Percentiles rank a stretch among this genome's conserved stretches.
phyloP scores from a whole-genome alignment of 2,113 vertebrate genomes.

The Capreolus pygargus region DNA sequence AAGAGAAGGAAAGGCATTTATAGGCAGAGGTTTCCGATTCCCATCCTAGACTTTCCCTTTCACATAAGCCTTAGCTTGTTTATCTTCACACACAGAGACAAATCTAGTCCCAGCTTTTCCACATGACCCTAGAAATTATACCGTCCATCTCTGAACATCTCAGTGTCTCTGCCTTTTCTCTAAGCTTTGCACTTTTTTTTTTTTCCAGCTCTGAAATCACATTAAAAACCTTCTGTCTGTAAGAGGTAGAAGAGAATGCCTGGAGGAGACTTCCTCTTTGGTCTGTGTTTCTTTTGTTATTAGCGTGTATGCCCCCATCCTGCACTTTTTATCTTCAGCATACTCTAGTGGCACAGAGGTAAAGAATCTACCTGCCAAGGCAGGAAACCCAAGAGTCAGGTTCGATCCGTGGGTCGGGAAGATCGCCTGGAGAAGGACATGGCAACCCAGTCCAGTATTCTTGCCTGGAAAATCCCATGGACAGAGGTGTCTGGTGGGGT shows the following conservation, averaged over 20 bases:
- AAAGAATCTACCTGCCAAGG: background rate
- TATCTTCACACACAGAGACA: background rate
- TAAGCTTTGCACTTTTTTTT: background rate
- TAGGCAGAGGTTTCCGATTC: background rate
- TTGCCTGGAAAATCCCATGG: background rate
- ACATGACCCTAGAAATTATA: background rate
- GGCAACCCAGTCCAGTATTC: background rate
- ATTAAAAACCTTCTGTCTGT: background rate
- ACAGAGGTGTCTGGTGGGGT: background rate
- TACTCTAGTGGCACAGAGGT: background rate
- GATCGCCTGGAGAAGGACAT: background rate
- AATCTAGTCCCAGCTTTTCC: background rate
- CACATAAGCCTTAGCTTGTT: background rate
- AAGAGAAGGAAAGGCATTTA: constrained; percentile 25
- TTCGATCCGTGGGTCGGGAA: background rate
- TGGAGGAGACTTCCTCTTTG: background rate
- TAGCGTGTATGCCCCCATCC: background rate
- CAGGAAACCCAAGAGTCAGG: background rate
- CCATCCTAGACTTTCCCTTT: background rate
- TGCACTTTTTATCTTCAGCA: background rate
- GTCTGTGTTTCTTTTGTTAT: background rate
- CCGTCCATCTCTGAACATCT: background rate
- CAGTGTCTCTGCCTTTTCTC: background rate
- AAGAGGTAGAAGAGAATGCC: background rate
- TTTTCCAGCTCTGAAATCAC: background rate